Base-by-base conservation (phyloP, 2,797 vertebrate species). In the Zalophus californianus region DNA sequence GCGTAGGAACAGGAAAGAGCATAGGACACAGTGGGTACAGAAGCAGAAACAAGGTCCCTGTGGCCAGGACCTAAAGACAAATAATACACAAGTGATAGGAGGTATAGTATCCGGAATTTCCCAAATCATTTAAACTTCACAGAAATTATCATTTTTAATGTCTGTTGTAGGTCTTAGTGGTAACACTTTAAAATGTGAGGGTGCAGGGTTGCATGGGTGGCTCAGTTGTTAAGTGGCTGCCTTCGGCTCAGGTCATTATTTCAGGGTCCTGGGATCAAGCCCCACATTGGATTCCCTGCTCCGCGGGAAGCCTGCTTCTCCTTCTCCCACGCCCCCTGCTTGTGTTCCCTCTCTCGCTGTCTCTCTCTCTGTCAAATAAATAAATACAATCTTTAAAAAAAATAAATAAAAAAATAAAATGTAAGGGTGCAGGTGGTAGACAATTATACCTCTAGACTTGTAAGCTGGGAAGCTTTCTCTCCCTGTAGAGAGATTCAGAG, bases 11-110 rank as follows among this genome's bases (percentile, higher is more conserved):
- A 48, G 38, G 25, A 50, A 41, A 56, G 18, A 62, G 0, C 3
- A 32, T 0, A 12, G 16, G 0, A 0, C 2, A 16, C 0, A 12
- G 29, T 10, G 3, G 1, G 27, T 10, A n/a, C 23, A 44, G 20
- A 48, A 73, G 15, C 18, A 23, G 41, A 70, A 68, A 10, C 32
- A 25, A 58, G 41, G 13, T 10, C 32, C 18, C 18, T 15, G 13
- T 18, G 23, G 41, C 25, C 0, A 1, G 58, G 25, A 60, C 10
- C n/a, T 6, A 35, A 78, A 25, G 72, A 10, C 41, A 15, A 27
- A 27, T 25, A 44, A 44, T 15, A 9, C 70, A 72, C 29, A 56
- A 38, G 41, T 6, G 29, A 27, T 2, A 1, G 5, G 35, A 79
- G 4, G 9, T 12, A 2, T 1, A 27, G 16, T 10, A 14, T 20